Evolutionary conservation across 2,797 vertebrate species (phyloP).

Genomic region (Decapterus maruadsi): DNA sequence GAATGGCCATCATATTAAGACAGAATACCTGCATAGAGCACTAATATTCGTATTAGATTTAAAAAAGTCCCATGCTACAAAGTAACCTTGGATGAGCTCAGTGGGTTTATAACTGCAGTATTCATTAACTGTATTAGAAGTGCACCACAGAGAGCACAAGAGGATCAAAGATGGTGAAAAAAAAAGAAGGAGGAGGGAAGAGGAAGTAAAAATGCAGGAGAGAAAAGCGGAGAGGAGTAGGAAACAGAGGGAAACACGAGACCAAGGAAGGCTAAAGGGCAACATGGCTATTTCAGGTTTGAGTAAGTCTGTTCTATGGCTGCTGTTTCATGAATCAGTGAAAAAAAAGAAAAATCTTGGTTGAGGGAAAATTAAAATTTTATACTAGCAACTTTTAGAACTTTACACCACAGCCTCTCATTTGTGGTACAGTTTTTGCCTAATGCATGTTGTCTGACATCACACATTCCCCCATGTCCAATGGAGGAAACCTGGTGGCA

Average conservation of each 20-base stretch:
- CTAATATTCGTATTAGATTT: slow-evolving; percentile 6
- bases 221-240: slow-evolving; percentile 16
- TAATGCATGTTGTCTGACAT: slow-evolving; percentile 15
- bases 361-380: no score
- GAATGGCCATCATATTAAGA: slow-evolving; percentile 22
- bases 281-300: slow-evolving; percentile 48
- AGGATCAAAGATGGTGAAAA: slow-evolving; percentile 23
- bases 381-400: background rate
- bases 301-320: no score
- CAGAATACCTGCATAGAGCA: slow-evolving; percentile 25
- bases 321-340: no score
- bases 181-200: slow-evolving; percentile 3
- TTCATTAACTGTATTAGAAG: slow-evolving; percentile 41
- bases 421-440: slow-evolving; percentile 6
- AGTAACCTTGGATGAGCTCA: slow-evolving; percentile 32
- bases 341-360: no score
- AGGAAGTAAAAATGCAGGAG: background rate
- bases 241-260: slow-evolving; percentile 28
- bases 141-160: slow-evolving; percentile 17
- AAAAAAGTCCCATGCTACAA: slow-evolving; percentile 9
- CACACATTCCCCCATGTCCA: slow-evolving; percentile 5
- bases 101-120: slow-evolving; percentile 20
- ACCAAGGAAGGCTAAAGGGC: slow-evolving; percentile 49
- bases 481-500: slow-evolving; percentile 23
- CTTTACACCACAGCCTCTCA: background rate